Evolutionary conservation across 2,888 invertebrate species (phyloP).

Genomic region (Lasioglossum marginatum): DNA sequence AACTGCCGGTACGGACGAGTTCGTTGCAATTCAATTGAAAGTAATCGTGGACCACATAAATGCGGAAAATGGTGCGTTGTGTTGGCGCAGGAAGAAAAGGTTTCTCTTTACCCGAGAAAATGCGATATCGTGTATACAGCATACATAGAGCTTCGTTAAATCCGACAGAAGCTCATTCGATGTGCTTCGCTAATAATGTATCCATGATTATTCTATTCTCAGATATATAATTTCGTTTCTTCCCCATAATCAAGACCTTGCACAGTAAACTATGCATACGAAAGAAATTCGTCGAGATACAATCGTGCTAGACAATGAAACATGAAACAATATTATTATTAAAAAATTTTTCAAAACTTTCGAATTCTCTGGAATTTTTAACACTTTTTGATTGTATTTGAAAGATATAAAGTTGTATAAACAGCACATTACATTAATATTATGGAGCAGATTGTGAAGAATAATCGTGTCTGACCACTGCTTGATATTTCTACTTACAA

Average conservation of each 20-base stretch:
- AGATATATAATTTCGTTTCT: neutral
- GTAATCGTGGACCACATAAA: neutral
- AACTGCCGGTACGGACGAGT: slow-evolving; percentile 5
- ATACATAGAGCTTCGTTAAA: slow-evolving; percentile 15
- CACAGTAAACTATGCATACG: neutral
- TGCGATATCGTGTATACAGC: slow-evolving; percentile 24
- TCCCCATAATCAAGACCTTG: neutral
- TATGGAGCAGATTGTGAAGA: neutral
- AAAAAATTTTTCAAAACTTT: neutral
- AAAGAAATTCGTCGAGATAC: neutral
- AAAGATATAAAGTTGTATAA: neutral
- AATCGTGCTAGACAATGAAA: neutral
- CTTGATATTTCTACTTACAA: neutral
- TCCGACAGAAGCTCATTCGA: neutral
- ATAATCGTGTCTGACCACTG: neutral
- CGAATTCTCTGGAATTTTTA: neutral
- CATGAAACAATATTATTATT: neutral
- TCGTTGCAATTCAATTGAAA: slow-evolving; percentile 27
- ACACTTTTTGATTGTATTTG: neutral
- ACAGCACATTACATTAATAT: neutral
- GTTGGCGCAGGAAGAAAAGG: slow-evolving; percentile 8
- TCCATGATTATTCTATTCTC: neutral
- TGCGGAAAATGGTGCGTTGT: neutral
- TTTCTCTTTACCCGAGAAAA: slow-evolving; percentile 22
- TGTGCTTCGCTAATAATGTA: neutral